phyloP scores from a whole-genome alignment of 2,888 invertebrate genomes.

The Tigriopus californicus region DNA sequence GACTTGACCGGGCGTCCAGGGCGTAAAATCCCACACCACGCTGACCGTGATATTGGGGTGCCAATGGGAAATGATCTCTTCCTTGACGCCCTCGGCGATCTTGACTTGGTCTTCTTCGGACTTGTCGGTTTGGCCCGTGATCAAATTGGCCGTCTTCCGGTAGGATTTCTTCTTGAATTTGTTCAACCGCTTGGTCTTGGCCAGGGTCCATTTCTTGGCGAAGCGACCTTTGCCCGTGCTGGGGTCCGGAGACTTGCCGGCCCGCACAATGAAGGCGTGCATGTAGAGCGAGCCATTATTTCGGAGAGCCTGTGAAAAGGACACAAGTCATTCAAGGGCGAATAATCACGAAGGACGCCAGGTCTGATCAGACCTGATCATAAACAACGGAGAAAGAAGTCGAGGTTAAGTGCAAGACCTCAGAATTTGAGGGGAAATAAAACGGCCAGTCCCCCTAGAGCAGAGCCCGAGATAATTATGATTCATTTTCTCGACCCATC shows the following conservation, averaged over 20 bases:
- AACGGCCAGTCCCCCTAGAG: too few relatives aligned
- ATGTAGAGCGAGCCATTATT: constrained; percentile 87
- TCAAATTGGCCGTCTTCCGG: constrained; percentile 70
- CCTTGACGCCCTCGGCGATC: constrained; percentile 53
- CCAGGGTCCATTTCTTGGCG: constrained; percentile 47
- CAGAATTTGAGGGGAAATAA: too few relatives aligned
- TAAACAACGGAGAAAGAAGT: too few relatives aligned
- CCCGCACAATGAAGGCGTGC: constrained; percentile 67
- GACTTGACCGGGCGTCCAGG: constrained; percentile 75
- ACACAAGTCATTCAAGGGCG: too few relatives aligned
- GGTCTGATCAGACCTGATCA: too few relatives aligned
- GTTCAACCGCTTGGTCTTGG: constrained; percentile 61
- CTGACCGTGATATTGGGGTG: constrained; percentile 95
- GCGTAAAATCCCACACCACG: constrained; percentile 86
- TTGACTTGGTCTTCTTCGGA: constrained; percentile 43
- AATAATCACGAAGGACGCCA: too few relatives aligned
- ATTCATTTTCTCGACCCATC: too few relatives aligned
- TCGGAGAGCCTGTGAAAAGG: constrained; percentile 33
- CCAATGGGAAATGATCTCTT: constrained; percentile 92
- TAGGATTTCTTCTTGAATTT: constrained; percentile 64
- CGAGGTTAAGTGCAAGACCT: too few relatives aligned
- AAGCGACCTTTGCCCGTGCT: constrained; percentile 40
- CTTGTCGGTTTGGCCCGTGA: constrained; percentile 73
- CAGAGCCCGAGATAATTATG: too few relatives aligned
- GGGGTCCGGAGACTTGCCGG: constrained; percentile 64